Percentiles rank a stretch among this genome's conserved stretches.
These are phyloP conservation scores for Megastigmus dorsalis DNA, from an alignment of 2,888 invertebrate genomes.

Conservation along the genomic window DNA sequence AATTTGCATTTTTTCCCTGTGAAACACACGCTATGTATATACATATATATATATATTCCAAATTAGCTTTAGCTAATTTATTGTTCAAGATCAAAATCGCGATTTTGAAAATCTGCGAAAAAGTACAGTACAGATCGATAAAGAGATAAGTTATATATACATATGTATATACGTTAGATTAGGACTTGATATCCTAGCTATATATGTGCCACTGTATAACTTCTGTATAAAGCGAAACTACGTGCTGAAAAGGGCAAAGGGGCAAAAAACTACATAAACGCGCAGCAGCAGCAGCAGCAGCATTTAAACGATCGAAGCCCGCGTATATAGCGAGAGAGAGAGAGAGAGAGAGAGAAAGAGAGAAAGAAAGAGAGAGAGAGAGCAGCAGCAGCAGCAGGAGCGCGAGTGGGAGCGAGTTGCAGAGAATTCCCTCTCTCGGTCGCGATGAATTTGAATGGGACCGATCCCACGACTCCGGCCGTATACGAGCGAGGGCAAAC, in stretches of 20 bases:
- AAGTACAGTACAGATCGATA: too few species aligned
- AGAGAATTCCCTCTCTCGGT: conserved; percentile 39
- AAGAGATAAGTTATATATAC: too few species aligned
- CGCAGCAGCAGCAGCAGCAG: not conserved
- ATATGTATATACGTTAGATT: conserved; percentile 21
- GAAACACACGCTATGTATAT: too few species aligned
- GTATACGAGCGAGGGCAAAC: conserved; percentile 26
- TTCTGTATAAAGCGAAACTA: not conserved
- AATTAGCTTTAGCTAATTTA: too few species aligned
- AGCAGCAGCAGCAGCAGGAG: not conserved
- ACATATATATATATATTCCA: too few species aligned
- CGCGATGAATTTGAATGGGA: conserved; percentile 69
- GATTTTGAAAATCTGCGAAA: too few species aligned
- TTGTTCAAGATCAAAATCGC: too few species aligned
- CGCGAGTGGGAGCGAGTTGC: not conserved
- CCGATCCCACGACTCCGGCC: conserved; percentile 66
- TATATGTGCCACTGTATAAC: conserved; percentile 23
- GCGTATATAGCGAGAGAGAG: not conserved
- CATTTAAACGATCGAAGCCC: not conserved
- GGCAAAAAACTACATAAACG: not conserved
- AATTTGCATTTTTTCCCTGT: too few species aligned
- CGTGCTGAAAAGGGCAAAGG: conserved; percentile 25
- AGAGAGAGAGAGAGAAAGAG: conserved; percentile 6
- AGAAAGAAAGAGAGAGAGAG: not conserved
- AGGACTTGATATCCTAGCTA: conserved; percentile 15